phyloP scores from a whole-genome alignment of 1,140 invertebrate species.

The Schlechtendalia chinensis region DNA sequence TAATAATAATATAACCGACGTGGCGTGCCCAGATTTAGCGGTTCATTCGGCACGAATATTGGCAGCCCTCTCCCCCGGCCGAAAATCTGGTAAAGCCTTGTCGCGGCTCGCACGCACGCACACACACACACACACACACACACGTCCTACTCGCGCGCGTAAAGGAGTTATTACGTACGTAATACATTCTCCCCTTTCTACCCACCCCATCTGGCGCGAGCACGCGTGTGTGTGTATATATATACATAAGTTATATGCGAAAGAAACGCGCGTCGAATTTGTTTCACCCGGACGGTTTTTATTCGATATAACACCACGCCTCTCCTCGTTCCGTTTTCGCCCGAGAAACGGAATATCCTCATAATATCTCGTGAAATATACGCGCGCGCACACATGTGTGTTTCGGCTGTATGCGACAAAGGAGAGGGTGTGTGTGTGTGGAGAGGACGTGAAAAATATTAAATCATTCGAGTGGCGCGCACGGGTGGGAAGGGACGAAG shows the following conservation, averaged over 20 bases:
- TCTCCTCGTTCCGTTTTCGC: neutral
- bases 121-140: too few species aligned
- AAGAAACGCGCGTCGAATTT: slow-evolving; percentile 36
- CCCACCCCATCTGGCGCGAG: neutral
- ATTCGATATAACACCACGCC: slow-evolving; percentile 35
- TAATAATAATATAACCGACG: slow-evolving; percentile 23
- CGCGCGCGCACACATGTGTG: neutral
- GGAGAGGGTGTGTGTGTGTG: neutral
- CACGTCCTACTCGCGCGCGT: slow-evolving; percentile 15
- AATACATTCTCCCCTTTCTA: neutral
- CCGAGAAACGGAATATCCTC: neutral
- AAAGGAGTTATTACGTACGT: slow-evolving; percentile 34
- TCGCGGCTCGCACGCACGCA: neutral
- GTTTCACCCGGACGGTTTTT: slow-evolving; percentile 42
- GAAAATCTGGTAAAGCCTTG: slow-evolving; percentile 38
- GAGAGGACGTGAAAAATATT: slow-evolving; percentile 22
- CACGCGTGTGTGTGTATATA: neutral
- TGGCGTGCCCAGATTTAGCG: slow-evolving; percentile 20
- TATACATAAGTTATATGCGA: too few species aligned
- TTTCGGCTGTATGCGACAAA: neutral
- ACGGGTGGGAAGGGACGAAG: neutral
- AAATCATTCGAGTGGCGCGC: slow-evolving; percentile 4
- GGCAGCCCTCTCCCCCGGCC: slow-evolving; percentile 1
- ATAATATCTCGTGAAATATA: slow-evolving; percentile 32
- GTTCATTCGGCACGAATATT: slow-evolving; percentile 44